Conservation (phyloP, 2,113 vertebrate genomes). For the Microcebus griseorufus region DNA sequence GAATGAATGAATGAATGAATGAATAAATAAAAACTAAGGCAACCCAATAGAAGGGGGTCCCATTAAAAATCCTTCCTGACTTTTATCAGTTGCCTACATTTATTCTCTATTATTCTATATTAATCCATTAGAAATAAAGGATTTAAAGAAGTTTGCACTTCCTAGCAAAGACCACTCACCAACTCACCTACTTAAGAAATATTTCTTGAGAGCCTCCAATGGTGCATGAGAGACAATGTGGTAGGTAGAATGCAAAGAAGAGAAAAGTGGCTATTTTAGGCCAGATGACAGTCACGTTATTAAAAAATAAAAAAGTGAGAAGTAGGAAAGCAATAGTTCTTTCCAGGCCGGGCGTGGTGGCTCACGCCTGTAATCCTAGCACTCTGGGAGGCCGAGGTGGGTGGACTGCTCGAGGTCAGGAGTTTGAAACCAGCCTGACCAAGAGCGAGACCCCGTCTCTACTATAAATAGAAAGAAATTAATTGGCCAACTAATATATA, state of each 20-base stretch:
- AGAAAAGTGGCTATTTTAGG: neutral
- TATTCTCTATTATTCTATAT: neutral
- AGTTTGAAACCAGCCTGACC: too few species aligned
- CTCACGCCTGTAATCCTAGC: too few species aligned
- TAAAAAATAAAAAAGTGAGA: neutral
- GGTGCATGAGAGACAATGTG: neutral
- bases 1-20: too few species aligned
- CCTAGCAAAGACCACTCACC: neutral
- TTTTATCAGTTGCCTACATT: neutral
- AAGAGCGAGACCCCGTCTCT: too few species aligned
- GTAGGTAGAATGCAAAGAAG: neutral
- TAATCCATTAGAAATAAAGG: neutral
- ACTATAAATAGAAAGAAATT: too few species aligned
- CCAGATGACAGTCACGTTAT: neutral
- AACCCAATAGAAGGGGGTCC: neutral
- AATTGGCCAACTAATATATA: too few species aligned
- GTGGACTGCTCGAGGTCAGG: too few species aligned
- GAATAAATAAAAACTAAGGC: neutral
- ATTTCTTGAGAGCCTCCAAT: neutral
- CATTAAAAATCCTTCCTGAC: constrained; percentile 30
- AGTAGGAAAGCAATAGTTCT: neutral
- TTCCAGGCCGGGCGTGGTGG: too few species aligned
- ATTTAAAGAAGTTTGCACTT: neutral
- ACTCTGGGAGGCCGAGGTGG: too few species aligned
- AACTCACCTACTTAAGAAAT: neutral